phyloP scores from a whole-genome alignment of 1,140 invertebrate species.

The Conus ventricosus region DNA sequence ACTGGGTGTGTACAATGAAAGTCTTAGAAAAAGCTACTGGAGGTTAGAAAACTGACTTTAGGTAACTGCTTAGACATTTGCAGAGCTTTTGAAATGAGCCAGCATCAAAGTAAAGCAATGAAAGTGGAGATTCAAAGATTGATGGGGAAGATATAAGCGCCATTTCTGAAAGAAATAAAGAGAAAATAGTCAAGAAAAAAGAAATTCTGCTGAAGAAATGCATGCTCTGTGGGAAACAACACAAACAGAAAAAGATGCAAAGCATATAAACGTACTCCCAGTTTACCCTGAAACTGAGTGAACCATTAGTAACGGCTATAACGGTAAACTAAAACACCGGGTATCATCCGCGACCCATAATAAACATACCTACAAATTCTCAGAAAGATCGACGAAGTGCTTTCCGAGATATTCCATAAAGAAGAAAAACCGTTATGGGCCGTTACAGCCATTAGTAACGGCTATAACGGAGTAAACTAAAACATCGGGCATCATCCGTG shows the following conservation, averaged over 20 bases:
- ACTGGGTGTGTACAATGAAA: background rate
- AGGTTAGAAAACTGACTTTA: background rate
- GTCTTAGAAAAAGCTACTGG: background rate
- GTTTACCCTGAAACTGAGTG: too few relatives aligned
- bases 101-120: background rate
- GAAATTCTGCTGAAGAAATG: background rate
- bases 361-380: too few relatives aligned
- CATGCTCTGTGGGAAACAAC: background rate
- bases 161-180: background rate
- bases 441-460: too few relatives aligned
- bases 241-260: background rate
- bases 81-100: background rate
- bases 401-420: too few relatives aligned
- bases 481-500: too few relatives aligned
- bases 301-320: too few relatives aligned
- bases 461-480: too few relatives aligned
- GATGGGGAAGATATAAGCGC: background rate
- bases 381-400: too few relatives aligned
- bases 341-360: too few relatives aligned
- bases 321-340: too few relatives aligned
- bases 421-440: too few relatives aligned
- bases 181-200: constrained; percentile 2
- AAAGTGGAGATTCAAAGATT: background rate
- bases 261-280: too few relatives aligned
- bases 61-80: background rate